Evolutionary conservation across 2,797 vertebrate genomes (phyloP).

Genomic region (Liparis tanakae): DNA sequence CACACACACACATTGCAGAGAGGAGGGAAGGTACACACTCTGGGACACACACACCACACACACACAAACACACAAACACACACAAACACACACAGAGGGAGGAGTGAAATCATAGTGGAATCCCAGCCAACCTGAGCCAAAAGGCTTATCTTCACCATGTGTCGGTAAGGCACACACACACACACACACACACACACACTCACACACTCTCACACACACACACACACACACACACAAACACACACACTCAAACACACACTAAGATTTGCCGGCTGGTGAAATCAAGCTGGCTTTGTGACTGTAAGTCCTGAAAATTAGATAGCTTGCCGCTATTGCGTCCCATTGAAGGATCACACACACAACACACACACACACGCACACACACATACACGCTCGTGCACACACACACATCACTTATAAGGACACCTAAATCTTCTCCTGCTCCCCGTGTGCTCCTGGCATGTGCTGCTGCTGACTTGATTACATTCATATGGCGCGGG

Average conservation of each 20-base stretch:
- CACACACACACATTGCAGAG: background rate
- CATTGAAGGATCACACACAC: slow-evolving; percentile 57
- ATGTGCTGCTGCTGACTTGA: slow-evolving; percentile 63
- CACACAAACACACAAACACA: background rate
- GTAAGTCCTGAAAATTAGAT: slow-evolving; percentile 81
- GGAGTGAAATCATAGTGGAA: slow-evolving; percentile 49
- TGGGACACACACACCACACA: slow-evolving; percentile 18
- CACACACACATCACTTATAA: slow-evolving; percentile 51
- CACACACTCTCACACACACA: too few species aligned
- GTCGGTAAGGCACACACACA: slow-evolving; percentile 45
- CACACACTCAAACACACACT: slow-evolving; percentile 24
- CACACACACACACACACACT: slow-evolving; percentile 35
- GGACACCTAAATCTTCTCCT: slow-evolving; percentile 66
- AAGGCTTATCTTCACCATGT: slow-evolving; percentile 72
- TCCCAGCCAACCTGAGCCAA: slow-evolving; percentile 64
- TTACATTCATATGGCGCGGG: slow-evolving; percentile 68
- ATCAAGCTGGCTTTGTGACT: slow-evolving; percentile 76
- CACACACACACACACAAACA: slow-evolving; percentile 21
- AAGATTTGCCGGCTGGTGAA: slow-evolving; percentile 63
- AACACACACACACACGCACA: slow-evolving; percentile 1
- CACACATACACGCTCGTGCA: background rate
- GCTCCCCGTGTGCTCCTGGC: slow-evolving; percentile 45
- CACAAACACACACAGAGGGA: background rate
- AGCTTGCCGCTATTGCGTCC: slow-evolving; percentile 68
- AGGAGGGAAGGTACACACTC: slow-evolving; percentile 21